phyloP scores from a whole-genome alignment of 2,113 vertebrate genomes.

The Origma solitaria region DNA sequence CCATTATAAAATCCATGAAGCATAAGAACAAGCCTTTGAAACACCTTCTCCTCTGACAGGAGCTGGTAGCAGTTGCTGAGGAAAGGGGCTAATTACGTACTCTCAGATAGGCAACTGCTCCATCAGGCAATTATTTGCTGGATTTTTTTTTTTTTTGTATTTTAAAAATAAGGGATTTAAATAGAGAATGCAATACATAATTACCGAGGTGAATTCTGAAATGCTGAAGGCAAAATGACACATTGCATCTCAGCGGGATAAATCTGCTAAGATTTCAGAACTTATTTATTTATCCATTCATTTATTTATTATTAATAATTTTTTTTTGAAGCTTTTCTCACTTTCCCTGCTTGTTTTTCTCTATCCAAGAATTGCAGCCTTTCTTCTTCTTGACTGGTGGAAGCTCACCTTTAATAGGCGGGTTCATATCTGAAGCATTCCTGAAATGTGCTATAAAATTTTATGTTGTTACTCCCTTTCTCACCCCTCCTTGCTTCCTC shows the following conservation, averaged over 20 bases:
- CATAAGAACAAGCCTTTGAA: not conserved
- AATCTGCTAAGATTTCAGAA: not conserved
- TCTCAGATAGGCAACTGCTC: not conserved
- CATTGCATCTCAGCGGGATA: not conserved
- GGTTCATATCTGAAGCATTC: not conserved
- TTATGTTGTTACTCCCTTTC: not conserved
- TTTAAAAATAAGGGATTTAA: not conserved
- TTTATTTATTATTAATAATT: not conserved
- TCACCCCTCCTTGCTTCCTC: not conserved
- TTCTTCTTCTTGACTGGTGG: rapidly evolving
- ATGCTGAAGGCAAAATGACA: not conserved
- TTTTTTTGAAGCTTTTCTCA: not conserved
- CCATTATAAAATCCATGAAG: not conserved
- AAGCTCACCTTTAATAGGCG: not conserved
- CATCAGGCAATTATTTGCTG: not conserved
- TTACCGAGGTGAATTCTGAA: not conserved
- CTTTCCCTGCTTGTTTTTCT: not conserved
- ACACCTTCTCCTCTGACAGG: not conserved
- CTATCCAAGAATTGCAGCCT: not conserved
- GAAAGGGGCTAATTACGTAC: not conserved
- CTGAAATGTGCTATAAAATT: not conserved
- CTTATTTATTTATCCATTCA: not conserved
- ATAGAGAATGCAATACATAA: not conserved
- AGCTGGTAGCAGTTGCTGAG: not conserved
- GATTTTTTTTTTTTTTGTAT: not conserved